Evolutionary conservation across 2,113 vertebrate genomes (phyloP).

Genomic region (Monarcha castaneiventris): DNA sequence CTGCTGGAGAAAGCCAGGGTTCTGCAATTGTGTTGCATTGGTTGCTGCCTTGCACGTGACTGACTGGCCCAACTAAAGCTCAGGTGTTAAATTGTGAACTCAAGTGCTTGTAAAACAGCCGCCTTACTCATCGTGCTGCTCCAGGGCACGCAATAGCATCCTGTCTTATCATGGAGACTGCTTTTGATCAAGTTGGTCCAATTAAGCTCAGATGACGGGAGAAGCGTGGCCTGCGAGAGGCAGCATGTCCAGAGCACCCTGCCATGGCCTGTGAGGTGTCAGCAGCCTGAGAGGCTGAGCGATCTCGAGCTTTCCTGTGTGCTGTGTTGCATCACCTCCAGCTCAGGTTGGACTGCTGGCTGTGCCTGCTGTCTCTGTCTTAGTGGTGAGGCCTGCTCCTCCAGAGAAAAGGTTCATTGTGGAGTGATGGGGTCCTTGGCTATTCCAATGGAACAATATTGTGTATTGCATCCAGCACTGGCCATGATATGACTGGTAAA

Average conservation of each 20-base stretch:
- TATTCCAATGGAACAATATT: fast-evolving
- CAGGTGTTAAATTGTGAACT: background rate
- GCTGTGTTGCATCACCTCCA: fast-evolving
- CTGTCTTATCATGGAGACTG: background rate
- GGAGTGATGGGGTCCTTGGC: background rate
- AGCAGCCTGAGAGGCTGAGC: background rate
- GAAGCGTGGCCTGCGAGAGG: background rate
- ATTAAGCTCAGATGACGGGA: background rate
- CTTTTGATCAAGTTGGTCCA: background rate
- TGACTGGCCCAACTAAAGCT: background rate
- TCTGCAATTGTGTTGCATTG: background rate
- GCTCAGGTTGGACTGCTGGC: background rate
- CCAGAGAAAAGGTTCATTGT: no score
- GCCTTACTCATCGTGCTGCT: background rate
- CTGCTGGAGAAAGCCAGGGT: background rate
- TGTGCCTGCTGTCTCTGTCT: background rate
- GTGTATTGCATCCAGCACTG: background rate
- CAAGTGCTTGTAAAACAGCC: background rate
- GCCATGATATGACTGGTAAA: background rate
- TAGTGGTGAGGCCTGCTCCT: background rate
- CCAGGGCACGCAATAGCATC: background rate
- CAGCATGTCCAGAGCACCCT: background rate
- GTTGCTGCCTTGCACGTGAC: background rate
- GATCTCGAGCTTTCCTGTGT: fast-evolving
- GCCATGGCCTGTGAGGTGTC: background rate